phyloP scores from a whole-genome alignment of 2,888 invertebrate genomes.

The Xanthia icteritia region DNA sequence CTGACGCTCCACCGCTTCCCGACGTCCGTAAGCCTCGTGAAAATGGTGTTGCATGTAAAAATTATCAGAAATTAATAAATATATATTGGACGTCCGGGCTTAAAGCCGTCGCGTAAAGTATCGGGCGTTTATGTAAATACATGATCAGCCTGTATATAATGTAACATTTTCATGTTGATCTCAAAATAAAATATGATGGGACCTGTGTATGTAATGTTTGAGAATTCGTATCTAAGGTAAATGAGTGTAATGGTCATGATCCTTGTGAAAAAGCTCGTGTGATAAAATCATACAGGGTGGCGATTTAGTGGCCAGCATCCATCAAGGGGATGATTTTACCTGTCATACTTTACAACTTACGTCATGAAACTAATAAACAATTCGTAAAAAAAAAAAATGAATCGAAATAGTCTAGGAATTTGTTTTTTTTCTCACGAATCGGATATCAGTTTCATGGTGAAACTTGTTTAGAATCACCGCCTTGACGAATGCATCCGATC shows the following conservation, averaged over 20 bases:
- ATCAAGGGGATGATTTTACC: no score
- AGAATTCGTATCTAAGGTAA: neutral
- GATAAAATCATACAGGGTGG: no score
- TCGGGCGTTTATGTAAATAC: slow-evolving; percentile 54
- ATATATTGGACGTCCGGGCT: slow-evolving; percentile 57
- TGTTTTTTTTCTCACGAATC: no score
- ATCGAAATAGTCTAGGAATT: no score
- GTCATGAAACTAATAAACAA: no score
- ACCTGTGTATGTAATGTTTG: neutral
- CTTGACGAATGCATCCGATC: no score
- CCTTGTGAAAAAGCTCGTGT: neutral
- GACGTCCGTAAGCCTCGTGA: slow-evolving; percentile 70
- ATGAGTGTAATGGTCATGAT: neutral
- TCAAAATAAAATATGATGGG: slow-evolving; percentile 36
- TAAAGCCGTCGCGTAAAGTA: slow-evolving; percentile 55
- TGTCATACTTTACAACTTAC: no score
- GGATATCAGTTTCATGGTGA: no score
- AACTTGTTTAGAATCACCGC: no score
- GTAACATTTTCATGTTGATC: slow-evolving; percentile 33
- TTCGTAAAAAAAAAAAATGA: no score
- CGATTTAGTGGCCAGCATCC: no score
- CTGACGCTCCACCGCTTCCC: slow-evolving; percentile 67
- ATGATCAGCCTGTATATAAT: slow-evolving; percentile 54
- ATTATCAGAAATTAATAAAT: slow-evolving; percentile 78
- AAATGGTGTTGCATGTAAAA: slow-evolving; percentile 76